These are phyloP conservation scores for Hyposmocoma kahamanoa DNA, from an alignment of 1,140 invertebrate species.

Conservation along the genomic window DNA sequence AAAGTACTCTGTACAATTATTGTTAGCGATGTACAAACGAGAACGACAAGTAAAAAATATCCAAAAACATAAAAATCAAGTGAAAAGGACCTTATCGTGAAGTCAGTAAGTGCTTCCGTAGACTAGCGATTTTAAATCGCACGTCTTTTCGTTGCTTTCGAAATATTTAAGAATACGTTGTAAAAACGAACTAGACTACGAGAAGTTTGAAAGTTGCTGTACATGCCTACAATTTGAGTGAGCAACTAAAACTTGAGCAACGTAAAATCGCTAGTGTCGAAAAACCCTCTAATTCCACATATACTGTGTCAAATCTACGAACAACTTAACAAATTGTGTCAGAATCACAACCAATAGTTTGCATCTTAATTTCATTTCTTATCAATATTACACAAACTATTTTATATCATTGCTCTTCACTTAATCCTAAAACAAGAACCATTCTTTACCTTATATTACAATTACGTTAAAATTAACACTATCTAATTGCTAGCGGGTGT, in stretches of 20 bases:
- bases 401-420: conserved; percentile 72
- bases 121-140: background rate
- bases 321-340: conserved; percentile 73
- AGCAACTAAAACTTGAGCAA: background rate
- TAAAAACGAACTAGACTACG: too few species aligned
- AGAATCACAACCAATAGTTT: conserved; percentile 73
- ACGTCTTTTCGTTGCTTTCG: too few species aligned
- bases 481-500: conserved; percentile 70
- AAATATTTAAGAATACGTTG: too few species aligned
- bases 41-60: conserved; percentile 66
- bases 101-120: conserved; percentile 41
- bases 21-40: conserved; percentile 73
- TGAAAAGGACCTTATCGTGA: conserved; percentile 61
- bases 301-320: conserved; percentile 58
- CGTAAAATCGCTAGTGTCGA: background rate
- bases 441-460: conserved; percentile 69
- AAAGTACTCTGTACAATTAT: conserved; percentile 73
- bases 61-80: conserved; percentile 52
- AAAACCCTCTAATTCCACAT: conserved; percentile 36
- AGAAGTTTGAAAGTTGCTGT: too few species aligned
- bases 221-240: too few species aligned
- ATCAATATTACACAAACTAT: conserved; percentile 71
- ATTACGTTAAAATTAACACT: conserved; percentile 71
- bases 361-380: conserved; percentile 71
- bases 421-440: conserved; percentile 72